Conservation (phyloP, 2,113 vertebrate genomes). For the Brienomyrus longianalis region DNA sequence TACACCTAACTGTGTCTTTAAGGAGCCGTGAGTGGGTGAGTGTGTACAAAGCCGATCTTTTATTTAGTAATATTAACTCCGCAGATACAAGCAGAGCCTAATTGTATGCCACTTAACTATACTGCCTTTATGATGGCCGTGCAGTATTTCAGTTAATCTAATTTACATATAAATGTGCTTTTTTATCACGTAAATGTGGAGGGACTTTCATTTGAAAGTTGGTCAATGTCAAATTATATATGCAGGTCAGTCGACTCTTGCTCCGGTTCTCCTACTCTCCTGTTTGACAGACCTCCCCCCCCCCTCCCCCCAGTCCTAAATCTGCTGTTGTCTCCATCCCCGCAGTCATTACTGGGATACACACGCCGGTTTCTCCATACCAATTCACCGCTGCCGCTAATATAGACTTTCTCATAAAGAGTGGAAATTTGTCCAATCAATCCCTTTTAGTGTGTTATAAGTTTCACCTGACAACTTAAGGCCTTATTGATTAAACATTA, state of each 20-base stretch:
- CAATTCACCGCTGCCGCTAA: constrained; percentile 79
- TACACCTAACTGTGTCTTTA: background rate
- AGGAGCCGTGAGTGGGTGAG: background rate
- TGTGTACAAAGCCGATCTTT: background rate
- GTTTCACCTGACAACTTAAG: constrained; percentile 88
- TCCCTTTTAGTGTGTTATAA: constrained; percentile 91
- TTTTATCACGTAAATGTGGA: background rate
- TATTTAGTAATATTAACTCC: background rate
- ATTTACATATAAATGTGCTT: constrained; percentile 17
- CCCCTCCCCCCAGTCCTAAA: background rate
- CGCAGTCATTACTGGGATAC: background rate
- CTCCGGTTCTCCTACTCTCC: background rate
- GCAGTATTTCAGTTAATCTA: background rate
- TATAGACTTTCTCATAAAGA: constrained; percentile 82
- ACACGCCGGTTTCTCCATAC: constrained; percentile 53
- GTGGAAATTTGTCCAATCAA: constrained; percentile 77
- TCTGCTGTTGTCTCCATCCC: background rate
- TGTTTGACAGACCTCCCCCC: constrained; percentile 1
- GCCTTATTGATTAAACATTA: constrained; percentile 91
- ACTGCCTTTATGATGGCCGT: background rate
- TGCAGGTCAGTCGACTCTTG: background rate
- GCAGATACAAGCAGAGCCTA: background rate
- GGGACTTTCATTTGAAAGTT: constrained; percentile 15
- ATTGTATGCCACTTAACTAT: background rate
- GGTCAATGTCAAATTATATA: constrained; percentile 17